Evolutionary conservation across 2,888 invertebrate species (phyloP), one percentile per base, ranked within the genome.

Genomic region (Tetranychus piercei): DNA sequence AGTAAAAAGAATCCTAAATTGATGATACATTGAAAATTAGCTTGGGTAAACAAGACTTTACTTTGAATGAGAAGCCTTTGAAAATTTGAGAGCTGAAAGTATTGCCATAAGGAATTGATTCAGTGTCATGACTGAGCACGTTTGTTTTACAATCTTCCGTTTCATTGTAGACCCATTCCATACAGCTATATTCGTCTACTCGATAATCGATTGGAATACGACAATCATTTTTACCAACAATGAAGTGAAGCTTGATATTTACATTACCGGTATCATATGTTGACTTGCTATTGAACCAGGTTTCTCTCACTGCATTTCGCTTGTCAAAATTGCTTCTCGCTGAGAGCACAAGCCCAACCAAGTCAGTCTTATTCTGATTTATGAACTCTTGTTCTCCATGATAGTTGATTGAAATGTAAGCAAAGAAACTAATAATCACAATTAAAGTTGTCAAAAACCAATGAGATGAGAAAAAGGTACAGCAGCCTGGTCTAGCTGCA

Each of bases 231-330:
- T 72, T 20, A 18, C 76, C 76, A 34, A 76, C n/a, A n/a, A 76
- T 65, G 22, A 76, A 76, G 44, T 72, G 67, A 6, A 69, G 6
- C 22, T 74, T 74, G 6, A 76, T 43, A 72, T 9, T 55, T 7
- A 55, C 55, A 9, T 15, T 15, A 55, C 9, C 22, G 6, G 15
- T 55, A 22, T 18, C 22, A 9, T 70, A 45, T 67, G 6, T 64
- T 34, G 34, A 34, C 34, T 34, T 22, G 9, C 34, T 45, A 55
- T 76, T 76, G 71, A 80, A 34, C 80, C 80, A 80, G 8, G 80
- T 80, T 20, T 77, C 74, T 65, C 80, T 74, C 43, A 79, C 79
- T 15, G 78, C 77, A 64, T 77, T 69, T 75, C 80, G 77, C 71
- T 79, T 77, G n/a, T 78, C 72, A 76, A 78, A 79, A 74, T 80